phyloP scores from a whole-genome alignment of 2,888 invertebrate species.

The Drosophila borealis region DNA sequence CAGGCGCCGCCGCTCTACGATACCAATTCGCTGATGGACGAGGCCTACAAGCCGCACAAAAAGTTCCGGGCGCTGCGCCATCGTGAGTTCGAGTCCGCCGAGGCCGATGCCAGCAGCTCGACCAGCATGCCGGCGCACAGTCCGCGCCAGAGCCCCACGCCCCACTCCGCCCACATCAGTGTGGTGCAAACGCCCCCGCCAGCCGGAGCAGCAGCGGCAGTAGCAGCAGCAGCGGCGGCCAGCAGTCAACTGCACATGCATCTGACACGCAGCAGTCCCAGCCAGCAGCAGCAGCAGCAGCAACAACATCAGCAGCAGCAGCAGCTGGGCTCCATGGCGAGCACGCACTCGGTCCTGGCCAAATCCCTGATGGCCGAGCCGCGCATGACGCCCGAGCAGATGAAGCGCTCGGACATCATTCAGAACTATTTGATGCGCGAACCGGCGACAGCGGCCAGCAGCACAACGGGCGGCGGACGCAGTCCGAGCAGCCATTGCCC shows the following conservation, averaged over 20 bases:
- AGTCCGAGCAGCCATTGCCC: slow-evolving; percentile 82
- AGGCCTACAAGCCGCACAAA: slow-evolving; percentile 97
- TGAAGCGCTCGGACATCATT: slow-evolving; percentile 96
- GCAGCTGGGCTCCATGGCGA: slow-evolving; percentile 87
- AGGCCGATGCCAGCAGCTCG: slow-evolving; percentile 86
- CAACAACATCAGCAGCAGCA: slow-evolving; percentile 59
- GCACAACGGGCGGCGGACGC: slow-evolving; percentile 73
- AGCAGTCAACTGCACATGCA: slow-evolving; percentile 85
- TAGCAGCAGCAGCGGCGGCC: slow-evolving; percentile 79
- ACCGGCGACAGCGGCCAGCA: slow-evolving; percentile 64
- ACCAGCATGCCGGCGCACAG: slow-evolving; percentile 83
- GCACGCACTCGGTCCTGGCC: slow-evolving; percentile 95
- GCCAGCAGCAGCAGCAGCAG: slow-evolving; percentile 77
- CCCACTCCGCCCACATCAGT: slow-evolving; percentile 52
- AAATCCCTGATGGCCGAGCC: slow-evolving; percentile 97
- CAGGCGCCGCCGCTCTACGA: slow-evolving; percentile 97
- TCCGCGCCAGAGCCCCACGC: slow-evolving; percentile 76
- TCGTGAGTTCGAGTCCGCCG: slow-evolving; percentile 91
- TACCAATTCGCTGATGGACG: slow-evolving; percentile 96
- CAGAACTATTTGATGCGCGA: slow-evolving; percentile 96
- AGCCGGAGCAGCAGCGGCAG: slow-evolving; percentile 55
- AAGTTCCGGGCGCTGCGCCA: slow-evolving; percentile 94
- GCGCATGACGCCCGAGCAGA: slow-evolving; percentile 95
- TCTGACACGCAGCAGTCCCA: slow-evolving; percentile 86
- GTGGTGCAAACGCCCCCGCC: slow-evolving; percentile 72